Evolutionary conservation across 2,888 invertebrate genomes (phyloP).

Genomic region (Amiota mariae): DNA sequence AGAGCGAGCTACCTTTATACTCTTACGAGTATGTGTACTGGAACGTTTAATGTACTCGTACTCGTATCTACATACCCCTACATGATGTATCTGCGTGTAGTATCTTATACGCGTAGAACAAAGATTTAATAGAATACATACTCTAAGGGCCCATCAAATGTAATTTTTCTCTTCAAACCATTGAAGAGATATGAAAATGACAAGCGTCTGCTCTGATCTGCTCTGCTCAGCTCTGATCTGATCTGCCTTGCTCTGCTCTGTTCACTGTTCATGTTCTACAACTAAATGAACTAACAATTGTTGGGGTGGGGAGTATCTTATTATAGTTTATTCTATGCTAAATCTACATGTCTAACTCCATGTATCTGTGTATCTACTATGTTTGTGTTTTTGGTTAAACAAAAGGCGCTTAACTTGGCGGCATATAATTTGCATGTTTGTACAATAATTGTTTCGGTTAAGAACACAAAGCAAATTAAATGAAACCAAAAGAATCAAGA

Average conservation of each 20-base stretch:
- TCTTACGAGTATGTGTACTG: not conserved
- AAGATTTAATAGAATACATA: not conserved
- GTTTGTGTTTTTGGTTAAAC: conserved; percentile 47
- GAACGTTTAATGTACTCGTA: conserved; percentile 7
- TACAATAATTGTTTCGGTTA: conserved; percentile 64
- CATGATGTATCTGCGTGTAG: conserved; percentile 14
- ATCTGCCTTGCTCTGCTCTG: conserved; percentile 45
- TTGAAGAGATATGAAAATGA: conserved; percentile 65
- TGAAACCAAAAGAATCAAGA: conserved; percentile 46
- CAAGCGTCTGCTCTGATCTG: conserved; percentile 51
- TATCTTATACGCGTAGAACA: not conserved
- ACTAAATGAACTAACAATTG: too few species aligned
- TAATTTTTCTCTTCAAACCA: conserved; percentile 29
- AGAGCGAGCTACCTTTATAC: conserved; percentile 35
- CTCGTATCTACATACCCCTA: not conserved
- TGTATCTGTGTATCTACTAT: conserved; percentile 16
- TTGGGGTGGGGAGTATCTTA: too few species aligned
- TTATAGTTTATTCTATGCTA: too few species aligned
- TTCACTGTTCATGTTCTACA: too few species aligned
- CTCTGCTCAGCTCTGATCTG: conserved; percentile 36
- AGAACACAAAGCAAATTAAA: conserved; percentile 17
- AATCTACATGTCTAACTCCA: conserved; percentile 20
- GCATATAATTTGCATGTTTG: conserved; percentile 67
- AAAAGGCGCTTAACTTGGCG: conserved; percentile 61
- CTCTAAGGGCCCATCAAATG: conserved; percentile 27